Evolutionary conservation across 2,113 vertebrate species (phyloP).

Genomic region (Siniperca knerii): DNA sequence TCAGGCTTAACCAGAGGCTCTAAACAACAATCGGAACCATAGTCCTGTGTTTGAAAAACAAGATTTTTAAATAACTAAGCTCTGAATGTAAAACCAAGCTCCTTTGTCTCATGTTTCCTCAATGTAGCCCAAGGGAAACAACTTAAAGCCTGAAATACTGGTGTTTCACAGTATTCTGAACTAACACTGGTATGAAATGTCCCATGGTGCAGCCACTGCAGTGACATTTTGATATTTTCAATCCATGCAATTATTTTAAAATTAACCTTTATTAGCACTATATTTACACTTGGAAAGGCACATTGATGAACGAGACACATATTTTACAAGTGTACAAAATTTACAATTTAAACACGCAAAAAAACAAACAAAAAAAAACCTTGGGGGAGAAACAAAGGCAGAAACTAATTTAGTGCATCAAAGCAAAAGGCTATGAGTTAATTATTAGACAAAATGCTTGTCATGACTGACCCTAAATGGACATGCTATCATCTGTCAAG

Average conservation of each 20-base stretch:
- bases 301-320: neutral
- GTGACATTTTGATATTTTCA: neutral
- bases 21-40: neutral
- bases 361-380: too few species aligned
- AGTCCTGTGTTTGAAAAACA: neutral
- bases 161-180: neutral
- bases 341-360: neutral
- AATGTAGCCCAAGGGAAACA: neutral
- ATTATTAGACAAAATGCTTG: neutral
- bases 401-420: neutral
- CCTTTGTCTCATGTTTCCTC: too few species aligned
- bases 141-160: neutral
- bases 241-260: neutral
- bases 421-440: neutral
- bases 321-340: neutral
- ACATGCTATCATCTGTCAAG: constrained; percentile 26
- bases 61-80: too few species aligned
- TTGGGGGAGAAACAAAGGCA: neutral
- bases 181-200: neutral
- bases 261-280: neutral
- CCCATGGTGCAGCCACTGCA: neutral
- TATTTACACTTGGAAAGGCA: neutral
- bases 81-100: too few species aligned
- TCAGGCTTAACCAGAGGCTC: neutral
- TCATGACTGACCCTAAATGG: neutral